Conservation (phyloP, 2,888 invertebrate genomes). For the Tridacna crocea region DNA sequence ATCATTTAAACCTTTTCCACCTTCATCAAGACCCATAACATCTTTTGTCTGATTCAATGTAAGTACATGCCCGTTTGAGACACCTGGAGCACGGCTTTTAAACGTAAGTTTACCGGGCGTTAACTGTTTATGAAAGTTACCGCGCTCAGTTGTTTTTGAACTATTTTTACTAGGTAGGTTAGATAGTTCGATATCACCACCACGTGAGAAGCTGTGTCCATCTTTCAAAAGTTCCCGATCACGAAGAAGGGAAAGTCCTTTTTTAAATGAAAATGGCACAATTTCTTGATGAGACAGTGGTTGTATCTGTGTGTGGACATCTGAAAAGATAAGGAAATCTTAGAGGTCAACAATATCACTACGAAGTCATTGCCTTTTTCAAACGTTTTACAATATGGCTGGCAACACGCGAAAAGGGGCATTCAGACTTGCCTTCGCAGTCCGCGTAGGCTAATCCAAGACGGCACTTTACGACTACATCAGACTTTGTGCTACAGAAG, state of each 20-base stretch:
- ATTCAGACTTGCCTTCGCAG: no score
- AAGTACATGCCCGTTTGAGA: constrained; percentile 1
- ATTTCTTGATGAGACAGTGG: constrained; percentile 56
- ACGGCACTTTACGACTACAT: no score
- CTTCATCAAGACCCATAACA: no score
- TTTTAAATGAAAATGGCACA: constrained; percentile 64
- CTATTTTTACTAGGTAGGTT: background rate
- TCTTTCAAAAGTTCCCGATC: constrained; percentile 19
- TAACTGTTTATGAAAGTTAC: background rate
- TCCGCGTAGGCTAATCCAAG: no score
- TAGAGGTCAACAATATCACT: background rate
- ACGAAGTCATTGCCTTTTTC: background rate
- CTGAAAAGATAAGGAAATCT: constrained; percentile 18
- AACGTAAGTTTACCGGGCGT: background rate
- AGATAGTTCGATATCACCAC: constrained; percentile 17
- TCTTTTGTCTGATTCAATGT: background rate
- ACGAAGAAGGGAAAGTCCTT: constrained; percentile 50
- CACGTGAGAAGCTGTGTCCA: constrained; percentile 14
- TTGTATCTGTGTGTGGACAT: constrained; percentile 44
- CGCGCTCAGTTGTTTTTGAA: background rate
- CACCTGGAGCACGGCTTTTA: background rate
- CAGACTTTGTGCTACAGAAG: no score
- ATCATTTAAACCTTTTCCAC: no score
- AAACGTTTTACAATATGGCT: no score
- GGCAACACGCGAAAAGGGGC: no score